These are phyloP conservation scores for Mnemiopsis leidyi DNA, from an alignment of 37 sponge, comb jelly and placozoan species.

Conservation along the genomic window DNA sequence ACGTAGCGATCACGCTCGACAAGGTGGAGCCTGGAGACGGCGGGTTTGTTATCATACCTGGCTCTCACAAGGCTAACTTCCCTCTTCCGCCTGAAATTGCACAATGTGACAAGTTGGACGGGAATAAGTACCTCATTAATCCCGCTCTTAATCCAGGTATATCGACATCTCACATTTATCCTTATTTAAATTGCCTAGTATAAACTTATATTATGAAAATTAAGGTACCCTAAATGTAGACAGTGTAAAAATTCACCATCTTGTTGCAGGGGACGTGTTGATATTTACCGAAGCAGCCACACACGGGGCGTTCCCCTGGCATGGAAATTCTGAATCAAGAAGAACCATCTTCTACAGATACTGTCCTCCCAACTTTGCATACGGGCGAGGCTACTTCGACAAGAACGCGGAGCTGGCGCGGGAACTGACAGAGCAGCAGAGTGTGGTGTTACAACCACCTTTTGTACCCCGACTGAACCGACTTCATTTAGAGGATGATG, in stretches of 20 bases:
- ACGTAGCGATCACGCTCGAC: constrained; percentile 53
- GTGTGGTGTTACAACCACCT: constrained; percentile 33
- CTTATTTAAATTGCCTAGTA: no score
- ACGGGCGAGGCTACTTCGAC: constrained; percentile 55
- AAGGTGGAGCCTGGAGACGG: constrained; percentile 1
- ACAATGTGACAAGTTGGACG: background rate
- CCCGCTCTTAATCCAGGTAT: constrained; percentile 27
- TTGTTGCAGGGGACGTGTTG: constrained; percentile 47
- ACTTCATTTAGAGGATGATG: constrained; percentile 35
- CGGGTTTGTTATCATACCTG: constrained; percentile 44
- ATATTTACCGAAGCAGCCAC: constrained; percentile 61
- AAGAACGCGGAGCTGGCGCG: constrained; percentile 7
- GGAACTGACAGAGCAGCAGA: constrained; percentile 11
- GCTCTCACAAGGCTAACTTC: constrained; percentile 64
- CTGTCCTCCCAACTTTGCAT: constrained; percentile 63
- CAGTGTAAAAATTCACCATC: no score
- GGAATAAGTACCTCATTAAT: constrained; percentile 47
- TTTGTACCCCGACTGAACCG: constrained; percentile 20
- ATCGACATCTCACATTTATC: background rate
- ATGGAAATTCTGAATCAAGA: background rate
- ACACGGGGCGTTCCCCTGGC: constrained; percentile 48
- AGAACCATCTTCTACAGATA: constrained; percentile 24
- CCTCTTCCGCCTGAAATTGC: constrained; percentile 36
- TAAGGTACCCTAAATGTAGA: no score
- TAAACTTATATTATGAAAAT: no score